phyloP scores from a whole-genome alignment of 2,113 vertebrate species.

The Anarhynchus alexandrinus region DNA sequence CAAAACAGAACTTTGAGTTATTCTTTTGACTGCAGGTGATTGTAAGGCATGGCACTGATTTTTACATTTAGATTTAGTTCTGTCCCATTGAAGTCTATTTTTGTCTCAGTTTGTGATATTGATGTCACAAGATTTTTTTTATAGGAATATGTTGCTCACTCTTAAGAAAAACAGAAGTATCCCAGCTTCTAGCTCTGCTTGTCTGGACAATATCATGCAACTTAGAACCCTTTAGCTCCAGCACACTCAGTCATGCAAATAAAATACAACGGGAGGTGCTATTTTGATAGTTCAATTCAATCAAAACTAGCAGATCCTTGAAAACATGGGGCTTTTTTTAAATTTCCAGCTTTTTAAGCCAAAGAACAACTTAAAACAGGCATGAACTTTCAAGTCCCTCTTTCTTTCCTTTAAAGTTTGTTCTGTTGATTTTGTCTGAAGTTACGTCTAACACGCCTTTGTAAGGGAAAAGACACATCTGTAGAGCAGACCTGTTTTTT shows the following conservation, averaged over 20 bases:
- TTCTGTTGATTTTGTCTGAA: neutral
- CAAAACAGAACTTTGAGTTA: neutral
- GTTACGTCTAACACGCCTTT: neutral
- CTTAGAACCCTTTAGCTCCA: neutral
- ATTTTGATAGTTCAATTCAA: neutral
- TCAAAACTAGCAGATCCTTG: neutral
- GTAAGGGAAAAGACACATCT: neutral
- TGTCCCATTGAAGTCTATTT: neutral
- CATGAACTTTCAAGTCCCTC: neutral
- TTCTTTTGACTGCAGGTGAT: neutral
- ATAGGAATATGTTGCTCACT: neutral
- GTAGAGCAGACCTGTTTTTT: neutral
- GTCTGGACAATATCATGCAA: neutral
- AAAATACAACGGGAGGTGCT: neutral
- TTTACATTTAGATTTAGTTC: neutral
- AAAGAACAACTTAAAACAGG: neutral
- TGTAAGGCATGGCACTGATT: neutral
- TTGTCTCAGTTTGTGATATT: neutral
- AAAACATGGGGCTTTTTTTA: neutral
- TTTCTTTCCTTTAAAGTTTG: neutral
- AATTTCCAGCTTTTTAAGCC: neutral
- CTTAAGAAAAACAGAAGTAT: neutral
- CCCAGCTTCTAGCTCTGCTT: neutral
- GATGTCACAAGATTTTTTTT: neutral
- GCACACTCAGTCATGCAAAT: neutral